phyloP scores from a whole-genome alignment of 1,140 invertebrate species.

The Frieseomelitta varia region DNA sequence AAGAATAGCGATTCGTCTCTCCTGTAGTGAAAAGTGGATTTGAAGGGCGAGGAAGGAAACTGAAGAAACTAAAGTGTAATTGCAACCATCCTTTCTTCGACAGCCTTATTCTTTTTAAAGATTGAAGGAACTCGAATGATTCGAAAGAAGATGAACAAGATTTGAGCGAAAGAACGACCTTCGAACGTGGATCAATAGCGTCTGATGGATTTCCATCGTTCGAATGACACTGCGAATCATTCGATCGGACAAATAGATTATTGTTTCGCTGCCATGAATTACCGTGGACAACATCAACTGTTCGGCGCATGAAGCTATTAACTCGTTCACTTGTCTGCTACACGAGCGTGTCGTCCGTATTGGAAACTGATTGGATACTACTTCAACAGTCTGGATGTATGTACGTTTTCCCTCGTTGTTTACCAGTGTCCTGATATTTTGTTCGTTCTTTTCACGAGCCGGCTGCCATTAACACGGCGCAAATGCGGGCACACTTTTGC shows the following conservation, averaged over 20 bases:
- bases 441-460: background rate
- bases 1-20: background rate
- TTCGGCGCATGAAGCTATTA: conserved; percentile 18
- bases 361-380: conserved; percentile 32
- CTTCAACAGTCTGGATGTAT: background rate
- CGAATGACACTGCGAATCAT: background rate
- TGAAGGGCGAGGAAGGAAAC: no score
- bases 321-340: conserved; percentile 23
- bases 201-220: conserved; percentile 1
- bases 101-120: background rate
- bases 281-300: conserved; percentile 11
- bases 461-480: background rate
- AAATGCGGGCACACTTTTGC: background rate
- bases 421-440: background rate
- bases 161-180: no score
- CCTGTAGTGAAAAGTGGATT: background rate
- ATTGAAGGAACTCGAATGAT: background rate
- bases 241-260: background rate
- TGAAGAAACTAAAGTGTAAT: background rate
- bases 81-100: background rate
- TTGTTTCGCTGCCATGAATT: conserved; percentile 19
- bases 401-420: background rate
- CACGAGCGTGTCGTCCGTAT: conserved; percentile 7
- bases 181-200: background rate
- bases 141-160: no score